Evolutionary conservation across 2,797 vertebrate species (phyloP).

Genomic region (Gobionotothen gibberifrons): DNA sequence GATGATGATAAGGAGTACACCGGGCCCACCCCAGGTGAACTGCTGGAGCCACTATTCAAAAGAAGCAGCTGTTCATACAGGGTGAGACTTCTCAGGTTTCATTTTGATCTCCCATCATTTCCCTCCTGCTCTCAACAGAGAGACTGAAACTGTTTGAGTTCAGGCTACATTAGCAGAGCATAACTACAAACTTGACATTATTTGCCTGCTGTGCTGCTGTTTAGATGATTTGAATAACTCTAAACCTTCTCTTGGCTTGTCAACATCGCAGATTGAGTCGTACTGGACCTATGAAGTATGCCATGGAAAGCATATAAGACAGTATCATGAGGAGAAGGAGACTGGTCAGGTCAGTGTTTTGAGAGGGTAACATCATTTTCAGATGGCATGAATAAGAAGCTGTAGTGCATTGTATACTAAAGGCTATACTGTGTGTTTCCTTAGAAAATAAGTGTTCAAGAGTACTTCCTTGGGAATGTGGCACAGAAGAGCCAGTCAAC

Average conservation of each 20-base stretch:
- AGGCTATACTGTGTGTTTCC: constrained; percentile 28
- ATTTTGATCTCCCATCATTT: constrained; percentile 18
- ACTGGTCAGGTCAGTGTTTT: constrained; percentile 90
- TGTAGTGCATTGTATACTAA: neutral
- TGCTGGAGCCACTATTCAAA: constrained; percentile 95
- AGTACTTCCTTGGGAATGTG: constrained; percentile 94
- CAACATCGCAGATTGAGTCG: constrained; percentile 91
- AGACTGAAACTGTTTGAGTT: constrained; percentile 21
- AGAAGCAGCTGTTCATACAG: constrained; percentile 98
- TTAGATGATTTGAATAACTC: neutral
- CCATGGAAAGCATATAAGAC: constrained; percentile 95
- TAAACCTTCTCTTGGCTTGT: neutral
- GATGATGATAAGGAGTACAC: constrained; percentile 90
- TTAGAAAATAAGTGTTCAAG: constrained; percentile 95
- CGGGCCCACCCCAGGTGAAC: constrained; percentile 87
- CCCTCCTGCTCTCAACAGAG: neutral
- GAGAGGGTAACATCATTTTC: neutral
- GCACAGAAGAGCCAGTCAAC: constrained; percentile 73
- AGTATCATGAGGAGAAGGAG: constrained; percentile 99
- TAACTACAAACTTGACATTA: neutral
- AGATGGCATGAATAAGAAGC: constrained; percentile 6
- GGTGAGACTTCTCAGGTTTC: constrained; percentile 80
- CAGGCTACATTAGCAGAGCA: constrained; percentile 22
- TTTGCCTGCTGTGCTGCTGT: neutral
- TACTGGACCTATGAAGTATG: constrained; percentile 99